Evolutionary conservation across 2,113 vertebrate genomes (phyloP).

Genomic region (Sinocyclocheilus rhinocerous): DNA sequence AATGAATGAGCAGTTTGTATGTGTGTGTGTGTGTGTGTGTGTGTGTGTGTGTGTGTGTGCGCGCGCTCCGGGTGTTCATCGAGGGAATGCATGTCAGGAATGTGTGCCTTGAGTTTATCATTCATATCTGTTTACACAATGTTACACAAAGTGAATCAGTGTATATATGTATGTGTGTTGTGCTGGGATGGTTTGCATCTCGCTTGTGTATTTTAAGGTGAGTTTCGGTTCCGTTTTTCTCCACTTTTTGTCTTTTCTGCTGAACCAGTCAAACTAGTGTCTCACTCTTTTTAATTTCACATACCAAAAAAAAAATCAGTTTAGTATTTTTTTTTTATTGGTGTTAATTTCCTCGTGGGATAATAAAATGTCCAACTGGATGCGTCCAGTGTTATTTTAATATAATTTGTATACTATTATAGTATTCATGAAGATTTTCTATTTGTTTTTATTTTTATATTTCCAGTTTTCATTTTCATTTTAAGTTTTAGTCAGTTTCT

Average conservation of each 20-base stretch:
- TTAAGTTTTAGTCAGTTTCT: background rate
- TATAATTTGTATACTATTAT: background rate
- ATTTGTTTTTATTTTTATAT: background rate
- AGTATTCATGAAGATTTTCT: background rate
- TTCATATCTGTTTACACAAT: conserved; percentile 75
- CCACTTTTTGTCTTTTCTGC: conserved; percentile 21
- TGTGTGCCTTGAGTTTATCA: conserved; percentile 65
- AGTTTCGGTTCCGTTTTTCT: conserved; percentile 48
- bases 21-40: background rate
- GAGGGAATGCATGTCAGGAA: conserved; percentile 67
- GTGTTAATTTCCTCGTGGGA: background rate
- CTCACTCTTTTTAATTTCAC: background rate
- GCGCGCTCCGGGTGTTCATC: background rate
- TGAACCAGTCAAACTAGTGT: conserved; percentile 51
- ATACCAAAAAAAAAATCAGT: background rate
- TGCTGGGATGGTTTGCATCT: conserved; percentile 39
- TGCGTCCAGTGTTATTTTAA: background rate
- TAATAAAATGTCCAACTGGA: background rate
- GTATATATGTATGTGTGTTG: conserved; percentile 49
- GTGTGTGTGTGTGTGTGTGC: background rate
- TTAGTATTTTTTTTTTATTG: too few relatives aligned
- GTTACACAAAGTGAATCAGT: conserved; percentile 48
- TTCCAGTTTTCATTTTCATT: background rate
- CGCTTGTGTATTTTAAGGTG: conserved; percentile 32
- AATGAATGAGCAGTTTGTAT: background rate